Conservation (phyloP, 2,888 invertebrate genomes). For the Chrysopilus asiliformis region DNA sequence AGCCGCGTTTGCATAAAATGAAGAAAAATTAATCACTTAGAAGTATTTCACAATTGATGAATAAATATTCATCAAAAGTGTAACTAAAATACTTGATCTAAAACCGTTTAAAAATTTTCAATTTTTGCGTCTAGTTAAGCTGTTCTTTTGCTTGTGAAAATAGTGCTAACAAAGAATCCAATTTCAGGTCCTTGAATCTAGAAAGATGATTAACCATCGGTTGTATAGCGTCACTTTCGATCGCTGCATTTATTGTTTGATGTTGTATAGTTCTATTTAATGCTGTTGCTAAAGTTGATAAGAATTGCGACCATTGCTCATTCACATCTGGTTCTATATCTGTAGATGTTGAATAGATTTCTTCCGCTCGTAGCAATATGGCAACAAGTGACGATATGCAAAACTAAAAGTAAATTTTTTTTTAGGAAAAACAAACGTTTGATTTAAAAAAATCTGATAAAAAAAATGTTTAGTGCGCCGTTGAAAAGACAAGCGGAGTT, state of each 20-base stretch:
- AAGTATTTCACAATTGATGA: too few species aligned
- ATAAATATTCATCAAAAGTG: too few species aligned
- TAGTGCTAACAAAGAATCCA: slow-evolving; percentile 31
- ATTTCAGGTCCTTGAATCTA: slow-evolving; percentile 32
- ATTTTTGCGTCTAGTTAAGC: slow-evolving; percentile 19
- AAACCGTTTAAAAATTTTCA: neutral
- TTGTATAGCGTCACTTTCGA: slow-evolving; percentile 33
- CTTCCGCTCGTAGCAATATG: slow-evolving; percentile 30
- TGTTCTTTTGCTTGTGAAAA: slow-evolving; percentile 33
- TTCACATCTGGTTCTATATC: slow-evolving; percentile 20
- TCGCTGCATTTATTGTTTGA: slow-evolving; percentile 33
- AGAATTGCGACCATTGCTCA: slow-evolving; percentile 29
- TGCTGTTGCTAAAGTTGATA: slow-evolving; percentile 29
- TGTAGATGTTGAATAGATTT: slow-evolving; percentile 24
- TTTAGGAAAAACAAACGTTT: slow-evolving; percentile 3
- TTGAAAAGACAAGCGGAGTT: too few species aligned
- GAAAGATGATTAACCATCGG: slow-evolving; percentile 34
- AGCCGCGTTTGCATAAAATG: too few species aligned
- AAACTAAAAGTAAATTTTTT: slow-evolving; percentile 26
- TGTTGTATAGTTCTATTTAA: slow-evolving; percentile 31
- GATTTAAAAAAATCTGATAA: neutral
- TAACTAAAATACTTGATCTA: too few species aligned
- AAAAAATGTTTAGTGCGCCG: too few species aligned
- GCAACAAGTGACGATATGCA: slow-evolving; percentile 33
- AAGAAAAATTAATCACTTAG: too few species aligned